A percentile compares a stretch with the other conserved stretches of the same genome.
phyloP scores from a whole-genome alignment of 2,113 vertebrate genomes.

The Hepsetus odoe region DNA sequence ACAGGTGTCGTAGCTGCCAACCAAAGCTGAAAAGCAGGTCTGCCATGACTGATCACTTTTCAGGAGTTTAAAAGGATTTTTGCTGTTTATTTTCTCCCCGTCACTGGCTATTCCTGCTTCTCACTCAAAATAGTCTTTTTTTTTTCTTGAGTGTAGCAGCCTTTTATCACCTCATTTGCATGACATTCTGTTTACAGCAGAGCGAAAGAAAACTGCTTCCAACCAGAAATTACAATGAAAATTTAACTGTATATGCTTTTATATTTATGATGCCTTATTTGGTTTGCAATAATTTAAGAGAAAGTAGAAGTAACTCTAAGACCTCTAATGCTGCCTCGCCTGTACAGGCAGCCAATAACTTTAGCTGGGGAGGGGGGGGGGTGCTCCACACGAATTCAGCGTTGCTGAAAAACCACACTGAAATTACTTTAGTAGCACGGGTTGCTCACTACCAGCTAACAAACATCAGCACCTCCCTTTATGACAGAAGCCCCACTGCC shows the following conservation, averaged over 20 bases:
- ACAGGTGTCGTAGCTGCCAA: constrained; percentile 38
- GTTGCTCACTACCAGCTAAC: constrained; percentile 13
- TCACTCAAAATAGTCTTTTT: constrained; percentile 25
- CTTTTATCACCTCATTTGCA: constrained; percentile 17
- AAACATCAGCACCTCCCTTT: neutral
- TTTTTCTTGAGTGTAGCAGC: constrained; percentile 25
- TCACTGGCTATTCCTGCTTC: constrained; percentile 37
- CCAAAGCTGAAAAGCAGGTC: constrained; percentile 24
- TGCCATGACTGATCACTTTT: neutral
- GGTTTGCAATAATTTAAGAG: constrained; percentile 21
- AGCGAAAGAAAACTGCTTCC: neutral
- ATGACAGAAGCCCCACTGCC: neutral
- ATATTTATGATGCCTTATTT: constrained; percentile 37
- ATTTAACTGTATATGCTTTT: neutral
- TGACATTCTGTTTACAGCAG: constrained; percentile 16
- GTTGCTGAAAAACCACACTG: constrained; percentile 12
- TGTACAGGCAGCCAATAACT: neutral
- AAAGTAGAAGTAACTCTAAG: neutral
- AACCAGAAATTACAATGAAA: neutral
- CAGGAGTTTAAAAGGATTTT: constrained; percentile 17
- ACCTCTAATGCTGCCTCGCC: neutral
- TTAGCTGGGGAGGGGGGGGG: too few relatives aligned
- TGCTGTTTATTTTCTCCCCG: neutral
- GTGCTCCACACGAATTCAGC: neutral
- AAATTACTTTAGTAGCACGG: neutral